These are phyloP conservation scores for Ischnus inquisitorius DNA, from an alignment of 2,888 invertebrate species.

Conservation along the genomic window DNA sequence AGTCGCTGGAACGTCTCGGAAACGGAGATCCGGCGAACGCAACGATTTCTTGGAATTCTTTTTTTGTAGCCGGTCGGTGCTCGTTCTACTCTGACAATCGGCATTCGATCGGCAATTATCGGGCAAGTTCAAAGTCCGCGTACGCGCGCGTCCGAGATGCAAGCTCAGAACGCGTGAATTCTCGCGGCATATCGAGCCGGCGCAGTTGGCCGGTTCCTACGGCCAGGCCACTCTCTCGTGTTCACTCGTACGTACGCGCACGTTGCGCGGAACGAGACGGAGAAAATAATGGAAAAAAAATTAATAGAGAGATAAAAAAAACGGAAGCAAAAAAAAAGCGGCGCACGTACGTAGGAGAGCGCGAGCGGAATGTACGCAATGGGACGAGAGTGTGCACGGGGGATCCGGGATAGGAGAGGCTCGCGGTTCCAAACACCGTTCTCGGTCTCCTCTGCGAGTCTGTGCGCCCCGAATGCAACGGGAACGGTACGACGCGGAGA, in stretches of 20 bases:
- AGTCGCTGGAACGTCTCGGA: too few species aligned
- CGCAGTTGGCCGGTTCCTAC: not conserved
- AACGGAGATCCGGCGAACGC: too few species aligned
- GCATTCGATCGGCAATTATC: constrained; percentile 22
- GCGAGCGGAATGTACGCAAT: constrained; percentile 13
- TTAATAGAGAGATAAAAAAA: constrained; percentile 1
- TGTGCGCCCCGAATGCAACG: constrained; percentile 21
- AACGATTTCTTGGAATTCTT: not conserved
- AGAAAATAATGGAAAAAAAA: constrained; percentile 13
- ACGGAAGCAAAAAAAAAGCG: constrained; percentile 3
- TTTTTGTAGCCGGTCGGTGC: not conserved
- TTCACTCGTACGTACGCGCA: constrained; percentile 21
- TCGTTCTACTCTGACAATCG: not conserved
- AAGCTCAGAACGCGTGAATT: constrained; percentile 15
- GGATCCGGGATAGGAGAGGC: constrained; percentile 31
- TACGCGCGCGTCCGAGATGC: constrained; percentile 15
- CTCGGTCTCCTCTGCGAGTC: not conserved
- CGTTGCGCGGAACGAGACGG: constrained; percentile 3
- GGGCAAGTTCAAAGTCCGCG: constrained; percentile 25
- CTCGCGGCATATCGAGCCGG: not conserved
- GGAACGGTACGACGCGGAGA: constrained; percentile 31
- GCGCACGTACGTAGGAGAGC: constrained; percentile 17
- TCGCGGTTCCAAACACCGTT: constrained; percentile 36
- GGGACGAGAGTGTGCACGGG: constrained; percentile 6
- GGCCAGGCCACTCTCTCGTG: constrained; percentile 23